A percentile compares a stretch with the other conserved stretches of the same genome.
Evolutionary conservation across 2,113 vertebrate genomes (phyloP).

Genomic region (Lepisosteus osseus): DNA sequence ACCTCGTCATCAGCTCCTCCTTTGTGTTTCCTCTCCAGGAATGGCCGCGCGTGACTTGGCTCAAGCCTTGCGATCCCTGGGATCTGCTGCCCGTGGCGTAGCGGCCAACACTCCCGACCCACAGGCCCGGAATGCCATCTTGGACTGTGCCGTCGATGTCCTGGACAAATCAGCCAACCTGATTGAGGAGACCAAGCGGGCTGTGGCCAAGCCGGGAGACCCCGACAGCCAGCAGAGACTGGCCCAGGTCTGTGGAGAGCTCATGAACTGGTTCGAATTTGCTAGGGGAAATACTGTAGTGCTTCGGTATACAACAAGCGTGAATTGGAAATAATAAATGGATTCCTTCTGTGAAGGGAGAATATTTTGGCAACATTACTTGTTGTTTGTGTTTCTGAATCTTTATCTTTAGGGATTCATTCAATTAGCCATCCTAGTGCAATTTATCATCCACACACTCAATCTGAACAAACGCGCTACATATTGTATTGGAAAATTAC

Average conservation of each 20-base stretch:
- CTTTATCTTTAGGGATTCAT: no score
- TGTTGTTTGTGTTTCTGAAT: no score
- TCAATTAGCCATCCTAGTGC: no score
- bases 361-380: no score
- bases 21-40: slow-evolving; percentile 54
- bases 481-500: no score
- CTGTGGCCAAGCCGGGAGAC: slow-evolving; percentile 83
- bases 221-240: slow-evolving; percentile 89
- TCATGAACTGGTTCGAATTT: neutral
- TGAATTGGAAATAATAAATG: no score
- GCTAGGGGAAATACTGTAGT: neutral
- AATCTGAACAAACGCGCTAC: no score
- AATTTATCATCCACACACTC: no score
- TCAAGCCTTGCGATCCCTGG: slow-evolving; percentile 82
- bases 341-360: no score
- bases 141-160: slow-evolving; percentile 84
- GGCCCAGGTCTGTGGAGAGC: slow-evolving; percentile 74
- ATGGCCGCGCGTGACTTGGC: slow-evolving; percentile 92
- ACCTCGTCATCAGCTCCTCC: neutral
- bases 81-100: slow-evolving; percentile 83
- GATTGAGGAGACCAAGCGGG: slow-evolving; percentile 89
- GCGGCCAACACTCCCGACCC: slow-evolving; percentile 78
- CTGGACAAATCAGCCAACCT: slow-evolving; percentile 94
- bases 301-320: neutral
- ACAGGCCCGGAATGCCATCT: slow-evolving; percentile 72